phyloP scores from a whole-genome alignment of 2,797 vertebrate genomes.

The Semotilus atromaculatus region DNA sequence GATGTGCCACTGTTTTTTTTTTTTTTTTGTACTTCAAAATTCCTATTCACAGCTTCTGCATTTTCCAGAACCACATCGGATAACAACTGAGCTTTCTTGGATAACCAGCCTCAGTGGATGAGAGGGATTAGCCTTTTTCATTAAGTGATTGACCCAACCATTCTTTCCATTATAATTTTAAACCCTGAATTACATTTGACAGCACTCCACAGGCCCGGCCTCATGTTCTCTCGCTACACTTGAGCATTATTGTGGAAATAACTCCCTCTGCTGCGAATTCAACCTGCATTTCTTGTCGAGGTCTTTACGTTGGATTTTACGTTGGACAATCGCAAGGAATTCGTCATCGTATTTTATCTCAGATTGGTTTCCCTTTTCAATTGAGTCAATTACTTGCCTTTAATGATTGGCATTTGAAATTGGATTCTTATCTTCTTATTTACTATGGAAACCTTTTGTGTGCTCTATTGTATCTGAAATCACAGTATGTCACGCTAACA shows the following conservation, averaged over 20 bases:
- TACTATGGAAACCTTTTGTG: not conserved
- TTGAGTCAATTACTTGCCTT: not conserved
- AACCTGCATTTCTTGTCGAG: conserved; percentile 10
- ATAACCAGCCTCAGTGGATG: conserved; percentile 61
- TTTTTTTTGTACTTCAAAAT: conserved; percentile 5
- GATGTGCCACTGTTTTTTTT: conserved; percentile 60
- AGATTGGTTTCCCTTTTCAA: not conserved
- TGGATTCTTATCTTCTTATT: not conserved
- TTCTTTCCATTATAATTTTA: conserved; percentile 50
- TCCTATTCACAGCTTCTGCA: conserved; percentile 10
- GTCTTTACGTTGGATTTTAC: not conserved
- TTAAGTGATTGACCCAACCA: conserved; percentile 62
- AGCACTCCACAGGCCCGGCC: conserved; percentile 21
- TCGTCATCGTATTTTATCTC: not conserved
- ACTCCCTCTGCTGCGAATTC: conserved; percentile 25
- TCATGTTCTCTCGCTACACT: conserved; percentile 23
- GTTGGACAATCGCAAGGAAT: not conserved
- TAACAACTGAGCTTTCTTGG: conserved; percentile 56
- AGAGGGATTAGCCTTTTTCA: conserved; percentile 65
- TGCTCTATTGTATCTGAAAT: not conserved
- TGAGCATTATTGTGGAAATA: conserved; percentile 31
- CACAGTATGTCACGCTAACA: not conserved
- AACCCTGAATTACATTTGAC: conserved; percentile 42
- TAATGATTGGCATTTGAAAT: not conserved
- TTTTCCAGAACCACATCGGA: conserved; percentile 47